Percentiles rank a stretch among this genome's conserved stretches.
phyloP scores from a whole-genome alignment of 2,888 invertebrate genomes.

The Nemotelus pantherinus region DNA sequence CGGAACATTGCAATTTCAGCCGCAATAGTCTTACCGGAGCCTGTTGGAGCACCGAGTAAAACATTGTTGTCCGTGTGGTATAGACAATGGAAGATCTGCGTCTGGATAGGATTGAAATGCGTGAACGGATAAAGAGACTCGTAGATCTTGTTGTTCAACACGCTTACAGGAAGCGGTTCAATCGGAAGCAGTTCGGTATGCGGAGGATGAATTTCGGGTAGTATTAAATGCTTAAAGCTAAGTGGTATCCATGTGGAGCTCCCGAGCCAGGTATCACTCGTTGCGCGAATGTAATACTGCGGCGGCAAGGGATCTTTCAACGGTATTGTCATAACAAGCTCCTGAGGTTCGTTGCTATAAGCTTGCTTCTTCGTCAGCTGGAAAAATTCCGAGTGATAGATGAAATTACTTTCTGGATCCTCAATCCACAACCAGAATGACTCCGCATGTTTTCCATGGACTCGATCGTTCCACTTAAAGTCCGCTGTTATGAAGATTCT shows the following conservation, averaged over 20 bases:
- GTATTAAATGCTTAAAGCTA: conserved; percentile 85
- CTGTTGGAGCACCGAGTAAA: conserved; percentile 83
- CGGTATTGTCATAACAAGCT: conserved; percentile 94
- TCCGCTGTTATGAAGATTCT: conserved; percentile 80
- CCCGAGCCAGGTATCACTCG: conserved; percentile 81
- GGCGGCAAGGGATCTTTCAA: conserved; percentile 88
- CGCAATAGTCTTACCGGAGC: conserved; percentile 97
- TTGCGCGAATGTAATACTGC: conserved; percentile 89
- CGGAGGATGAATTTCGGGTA: conserved; percentile 91
- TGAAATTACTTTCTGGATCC: conserved; percentile 91
- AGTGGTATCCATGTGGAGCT: conserved; percentile 71
- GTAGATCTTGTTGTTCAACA: conserved; percentile 79
- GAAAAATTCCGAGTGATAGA: conserved; percentile 96
- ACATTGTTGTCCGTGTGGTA: conserved; percentile 96
- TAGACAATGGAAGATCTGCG: conserved; percentile 95
- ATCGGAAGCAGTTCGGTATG: conserved; percentile 92
- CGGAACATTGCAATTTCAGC: conserved; percentile 98
- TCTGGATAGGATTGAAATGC: conserved; percentile 98
- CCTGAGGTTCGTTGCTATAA: conserved; percentile 77
- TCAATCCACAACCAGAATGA: conserved; percentile 99
- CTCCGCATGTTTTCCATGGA: conserved; percentile 88
- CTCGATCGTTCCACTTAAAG: conserved; percentile 87
- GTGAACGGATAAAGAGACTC: conserved; percentile 88
- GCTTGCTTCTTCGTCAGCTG: conserved; percentile 69
- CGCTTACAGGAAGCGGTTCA: conserved; percentile 87